A percentile compares a stretch with the other conserved stretches of the same genome.
Evolutionary conservation across 1,140 invertebrate genomes (phyloP).

Genomic region (Dufourea novaeangliae): DNA sequence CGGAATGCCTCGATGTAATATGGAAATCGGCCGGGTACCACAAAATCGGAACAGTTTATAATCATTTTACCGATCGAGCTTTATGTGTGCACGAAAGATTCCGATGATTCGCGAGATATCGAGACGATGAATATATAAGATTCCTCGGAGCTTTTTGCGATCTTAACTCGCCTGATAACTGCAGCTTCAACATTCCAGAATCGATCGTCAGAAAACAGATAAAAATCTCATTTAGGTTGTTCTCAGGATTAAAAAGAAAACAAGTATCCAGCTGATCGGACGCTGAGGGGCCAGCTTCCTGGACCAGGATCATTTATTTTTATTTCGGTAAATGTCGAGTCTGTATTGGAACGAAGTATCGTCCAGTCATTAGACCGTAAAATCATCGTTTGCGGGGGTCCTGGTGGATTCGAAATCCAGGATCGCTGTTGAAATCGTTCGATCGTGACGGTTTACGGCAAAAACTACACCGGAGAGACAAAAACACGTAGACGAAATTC

Average conservation of each 20-base stretch:
- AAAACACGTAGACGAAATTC: slow-evolving; percentile 43
- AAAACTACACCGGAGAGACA: slow-evolving; percentile 45
- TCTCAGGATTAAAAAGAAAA: not conserved
- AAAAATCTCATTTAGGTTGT: too few relatives aligned
- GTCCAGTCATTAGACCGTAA: slow-evolving; percentile 70
- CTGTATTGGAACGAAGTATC: slow-evolving; percentile 24
- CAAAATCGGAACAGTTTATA: not conserved
- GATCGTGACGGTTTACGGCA: slow-evolving; percentile 61
- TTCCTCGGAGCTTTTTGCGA: not conserved
- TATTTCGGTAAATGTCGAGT: slow-evolving; percentile 36
- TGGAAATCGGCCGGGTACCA: not conserved
- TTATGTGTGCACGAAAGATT: not conserved
- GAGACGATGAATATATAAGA: not conserved
- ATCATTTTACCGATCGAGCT: not conserved
- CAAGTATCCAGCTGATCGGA: not conserved
- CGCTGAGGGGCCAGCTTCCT: slow-evolving; percentile 2
- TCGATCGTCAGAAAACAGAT: not conserved
- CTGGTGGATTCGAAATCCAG: slow-evolving; percentile 47
- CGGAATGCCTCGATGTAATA: not conserved
- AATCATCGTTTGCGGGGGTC: slow-evolving; percentile 76
- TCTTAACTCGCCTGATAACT: not conserved
- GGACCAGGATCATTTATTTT: slow-evolving; percentile 28
- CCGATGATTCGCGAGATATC: not conserved
- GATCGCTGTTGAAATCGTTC: slow-evolving; percentile 63
- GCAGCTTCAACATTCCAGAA: not conserved